phyloP scores from a whole-genome alignment of 1,140 invertebrate genomes.

The Trichomalopsis sarcophagae region DNA sequence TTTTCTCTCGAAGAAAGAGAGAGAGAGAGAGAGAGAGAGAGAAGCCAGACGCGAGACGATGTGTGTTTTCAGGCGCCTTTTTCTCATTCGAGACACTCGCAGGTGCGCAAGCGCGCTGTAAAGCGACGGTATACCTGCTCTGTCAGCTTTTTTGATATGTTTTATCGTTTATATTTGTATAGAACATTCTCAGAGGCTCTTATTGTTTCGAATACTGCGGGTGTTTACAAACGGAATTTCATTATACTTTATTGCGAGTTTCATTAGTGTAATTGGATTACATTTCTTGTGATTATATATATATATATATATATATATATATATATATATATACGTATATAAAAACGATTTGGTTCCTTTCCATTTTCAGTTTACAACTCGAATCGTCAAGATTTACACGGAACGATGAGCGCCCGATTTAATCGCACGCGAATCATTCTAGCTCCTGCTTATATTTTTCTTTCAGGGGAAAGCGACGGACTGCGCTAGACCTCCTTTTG shows the following conservation, averaged over 20 bases:
- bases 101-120: not conserved
- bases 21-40: not conserved
- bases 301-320: not conserved
- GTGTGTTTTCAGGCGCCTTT: not conserved
- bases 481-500: too few species aligned
- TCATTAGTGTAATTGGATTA: conserved; percentile 1
- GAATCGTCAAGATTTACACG: too few species aligned
- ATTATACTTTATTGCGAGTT: not conserved
- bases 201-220: not conserved
- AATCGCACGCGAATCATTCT: too few species aligned
- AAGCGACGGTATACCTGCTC: not conserved
- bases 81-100: too few species aligned
- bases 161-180: not conserved
- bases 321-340: not conserved
- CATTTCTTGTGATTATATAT: not conserved
- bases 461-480: too few species aligned
- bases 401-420: too few species aligned
- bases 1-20: not conserved
- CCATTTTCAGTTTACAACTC: too few species aligned
- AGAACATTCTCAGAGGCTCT: not conserved
- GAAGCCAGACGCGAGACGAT: not conserved
- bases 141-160: not conserved
- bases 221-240: not conserved
- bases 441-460: too few species aligned
- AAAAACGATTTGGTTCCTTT: not conserved